These are phyloP conservation scores for Caretta caretta DNA, from an alignment of 2,113 vertebrate genomes.

Conservation along the genomic window DNA sequence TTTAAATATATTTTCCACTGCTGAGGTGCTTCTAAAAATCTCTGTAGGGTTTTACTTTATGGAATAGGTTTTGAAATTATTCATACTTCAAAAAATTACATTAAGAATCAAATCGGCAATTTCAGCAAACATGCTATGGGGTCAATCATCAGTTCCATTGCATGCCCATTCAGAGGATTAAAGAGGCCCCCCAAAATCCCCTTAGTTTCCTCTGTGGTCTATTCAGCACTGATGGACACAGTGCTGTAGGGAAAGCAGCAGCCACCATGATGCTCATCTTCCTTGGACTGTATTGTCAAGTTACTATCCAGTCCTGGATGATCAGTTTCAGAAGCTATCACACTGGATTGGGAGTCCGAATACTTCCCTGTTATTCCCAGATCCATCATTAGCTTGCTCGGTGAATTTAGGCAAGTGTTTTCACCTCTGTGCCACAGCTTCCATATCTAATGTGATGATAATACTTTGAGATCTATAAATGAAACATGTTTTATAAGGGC, in stretches of 20 bases:
- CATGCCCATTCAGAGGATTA: background rate
- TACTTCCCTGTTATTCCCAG: too few relatives aligned
- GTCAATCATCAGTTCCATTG: background rate
- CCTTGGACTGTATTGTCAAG: too few relatives aligned
- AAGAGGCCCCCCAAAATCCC: background rate
- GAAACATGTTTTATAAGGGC: background rate
- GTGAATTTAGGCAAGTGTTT: too few relatives aligned
- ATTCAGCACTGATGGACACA: background rate
- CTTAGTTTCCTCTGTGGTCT: background rate
- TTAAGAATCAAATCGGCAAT: background rate
- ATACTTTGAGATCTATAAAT: background rate
- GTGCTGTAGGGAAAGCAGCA: too few relatives aligned
- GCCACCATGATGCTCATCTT: too few relatives aligned
- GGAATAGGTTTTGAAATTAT: background rate
- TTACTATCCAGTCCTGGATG: too few relatives aligned
- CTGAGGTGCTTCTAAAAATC: background rate
- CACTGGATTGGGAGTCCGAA: too few relatives aligned
- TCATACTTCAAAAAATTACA: background rate
- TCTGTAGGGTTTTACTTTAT: background rate
- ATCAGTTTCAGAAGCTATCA: too few relatives aligned
- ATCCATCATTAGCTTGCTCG: too few relatives aligned
- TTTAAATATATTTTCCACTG: background rate
- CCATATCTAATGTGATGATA: too few relatives aligned
- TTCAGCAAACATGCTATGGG: background rate
- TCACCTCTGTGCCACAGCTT: too few relatives aligned